Percentiles rank a stretch among this genome's conserved stretches.
Conservation (phyloP, 2,113 vertebrate species). For the Megatriorchis doriae region DNA sequence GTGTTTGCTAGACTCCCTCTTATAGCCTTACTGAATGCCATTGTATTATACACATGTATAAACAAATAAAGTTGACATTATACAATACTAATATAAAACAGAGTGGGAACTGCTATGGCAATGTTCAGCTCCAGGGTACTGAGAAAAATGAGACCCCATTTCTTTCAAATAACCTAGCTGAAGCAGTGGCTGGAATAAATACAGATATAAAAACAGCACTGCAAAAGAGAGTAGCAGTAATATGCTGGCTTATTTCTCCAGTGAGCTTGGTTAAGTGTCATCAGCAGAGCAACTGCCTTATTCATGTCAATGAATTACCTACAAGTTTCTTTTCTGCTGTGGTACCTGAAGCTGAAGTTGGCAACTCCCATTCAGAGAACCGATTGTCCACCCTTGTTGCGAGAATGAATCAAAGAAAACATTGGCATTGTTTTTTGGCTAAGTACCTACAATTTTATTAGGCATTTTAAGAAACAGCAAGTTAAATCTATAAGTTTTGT, state of each 20-base stretch:
- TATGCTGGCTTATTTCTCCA: background rate
- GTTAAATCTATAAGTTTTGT: background rate
- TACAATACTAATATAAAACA: background rate
- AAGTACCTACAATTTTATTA: background rate
- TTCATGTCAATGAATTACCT: background rate
- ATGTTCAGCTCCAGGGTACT: background rate
- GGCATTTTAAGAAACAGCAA: background rate
- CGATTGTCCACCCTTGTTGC: rapidly evolving
- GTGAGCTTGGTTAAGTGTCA: background rate
- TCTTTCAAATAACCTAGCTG: background rate
- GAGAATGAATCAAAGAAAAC: background rate
- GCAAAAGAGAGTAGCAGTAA: background rate
- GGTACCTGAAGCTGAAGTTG: background rate
- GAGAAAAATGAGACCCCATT: background rate
- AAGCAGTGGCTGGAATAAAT: background rate
- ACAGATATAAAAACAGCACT: background rate
- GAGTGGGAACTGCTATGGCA: background rate
- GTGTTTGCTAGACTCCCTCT: background rate
- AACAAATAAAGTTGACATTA: background rate
- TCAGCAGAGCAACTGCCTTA: background rate
- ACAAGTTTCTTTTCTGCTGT: background rate
- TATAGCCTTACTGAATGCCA: background rate
- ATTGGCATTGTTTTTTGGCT: background rate
- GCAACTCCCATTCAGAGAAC: background rate
- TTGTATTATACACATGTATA: background rate